Evolutionary conservation across 37 sponge, comb jelly and placozoan genomes (phyloP), one percentile per base, ranked within the genome.

Genomic region (Ianthella basta): DNA sequence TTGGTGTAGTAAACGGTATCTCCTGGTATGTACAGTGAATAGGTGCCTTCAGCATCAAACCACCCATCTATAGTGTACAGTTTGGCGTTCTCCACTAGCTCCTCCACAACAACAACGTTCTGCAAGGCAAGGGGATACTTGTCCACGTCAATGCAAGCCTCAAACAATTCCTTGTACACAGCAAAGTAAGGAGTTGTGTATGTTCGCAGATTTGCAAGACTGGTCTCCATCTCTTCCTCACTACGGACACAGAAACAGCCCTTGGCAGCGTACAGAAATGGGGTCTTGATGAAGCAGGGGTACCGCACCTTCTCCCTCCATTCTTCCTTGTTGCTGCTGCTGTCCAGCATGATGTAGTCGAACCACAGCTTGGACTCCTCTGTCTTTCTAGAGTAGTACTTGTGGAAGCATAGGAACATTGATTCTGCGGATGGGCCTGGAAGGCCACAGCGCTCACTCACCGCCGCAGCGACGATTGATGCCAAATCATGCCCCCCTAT

Each of bases 271-370:
- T 38, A 39, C 32, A 83, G 67, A 20, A 38, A 83, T 4, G 83
- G 67, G 6, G 83, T 44, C 69, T 83, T 83, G 30, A 83, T 15
- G 55, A 39, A 83, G 69, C 83, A 83, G 21, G 83, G 83, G 44
- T 83, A 83, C 16, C 41, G 41, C 14, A 66, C 56, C 24, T 54
- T 77, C 21, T 10, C 2, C 55, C 34, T 69, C 70, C 70, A 69
- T 8, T 44, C 50, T 8, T 44, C 50, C 18, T 24, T 30, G 18
- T 69, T 30, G 12, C 34, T 35, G 70, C 18, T 32, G 34, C 34
- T 35, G 34, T 69, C 33, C 18, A 69, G 6, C 29, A 18, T 29
- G 29, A 69, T 69, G 70, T 32, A 61, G 19, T 59, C 63, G 56
- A 36, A 81, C 82, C 82, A 81, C 30, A 81, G 60, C 60, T 60